Base-by-base conservation (phyloP, 1,140 invertebrate species). In the Bicyclus anynana region DNA sequence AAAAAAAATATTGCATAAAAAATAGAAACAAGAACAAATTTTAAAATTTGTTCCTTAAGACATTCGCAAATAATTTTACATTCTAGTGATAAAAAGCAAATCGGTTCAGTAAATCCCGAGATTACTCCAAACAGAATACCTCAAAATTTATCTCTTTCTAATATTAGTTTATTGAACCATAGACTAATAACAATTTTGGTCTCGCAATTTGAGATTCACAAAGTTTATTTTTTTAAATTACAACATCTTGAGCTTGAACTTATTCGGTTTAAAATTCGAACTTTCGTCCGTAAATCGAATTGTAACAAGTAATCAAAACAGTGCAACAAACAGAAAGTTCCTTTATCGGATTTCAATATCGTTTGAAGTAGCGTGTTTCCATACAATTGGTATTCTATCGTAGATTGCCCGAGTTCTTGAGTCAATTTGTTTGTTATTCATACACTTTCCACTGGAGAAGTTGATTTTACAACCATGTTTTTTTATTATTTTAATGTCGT, bases 301-400 rank as follows among this genome's bases (percentile, higher is more conserved):
- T 38, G 3, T 5, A 50, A 50, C 48, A 17, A 35, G 35, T 53
- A 53, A 53, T 59, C 18, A 53, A 46, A 59, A 53, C 57, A 53
- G 35, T 53, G 57, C 55, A 59, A 48, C 51, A 29, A 59, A 47
- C 20, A 23, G 55, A 59, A 53, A 59, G 50, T 59, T 59, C 50
- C 57, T 51, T 59, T 59, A 59, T 59, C 46, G 57, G 46, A 53
- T 59, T 53, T 59, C 57, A 59, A 59, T 59, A 59, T 53, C 50
- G 44, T 48, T 35, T 46, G 17, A 23, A 44, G 55, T 58, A 33
- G 47, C 55, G 55, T 58, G 55, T 59, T 59, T 59, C 57, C 57
- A 33, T 53, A 38, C 57, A 53, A 59, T 59, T 59, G 57, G 37
- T 58, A 33, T 50, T 50, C 55, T 58, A 44, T 44, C 20, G 42